Base-by-base conservation (phyloP, 2,113 vertebrate species). In the Epinephelus fuscoguttatus region DNA sequence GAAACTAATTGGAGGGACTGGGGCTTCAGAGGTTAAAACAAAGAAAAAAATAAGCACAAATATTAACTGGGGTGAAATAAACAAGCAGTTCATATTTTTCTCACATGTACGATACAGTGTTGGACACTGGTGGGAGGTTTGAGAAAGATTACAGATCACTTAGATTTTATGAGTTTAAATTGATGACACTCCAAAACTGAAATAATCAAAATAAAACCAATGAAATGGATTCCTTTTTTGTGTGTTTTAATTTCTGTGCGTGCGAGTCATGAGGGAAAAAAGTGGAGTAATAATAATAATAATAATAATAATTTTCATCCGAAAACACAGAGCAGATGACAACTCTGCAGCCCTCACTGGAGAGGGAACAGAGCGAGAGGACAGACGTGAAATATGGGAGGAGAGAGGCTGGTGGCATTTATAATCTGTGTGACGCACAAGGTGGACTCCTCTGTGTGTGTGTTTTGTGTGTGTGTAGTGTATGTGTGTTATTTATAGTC, bases 401-500 rank as follows among this genome's bases (percentile, higher is more conserved):
- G 30, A 64, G 66, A 64, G 30, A 71, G 13, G 61, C 56, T 56
- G 72, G n/a, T 75, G 82, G 77, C 71, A 70, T 82, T 78, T 78
- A 59, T 64, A 64, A 85, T 73, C 55, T 0, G 14, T 50, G 78
- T 83, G 84, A 89, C 70, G 75, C 79, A 83, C 73, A 57, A 77
- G 66, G 79, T 75, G 82, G 66, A 80, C 79, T 72, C 70, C 55
- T 80, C 25, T 53, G 69, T 86, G 66, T 66, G 67, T 78, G 69
- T 57, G 47, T 68, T 53, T 63, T 86, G 66, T 66, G 67, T 78
- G 69, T 57, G 47, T 68, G 42, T 50, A 19, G 18, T 74, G 56
- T 76, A 37, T 49, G 71, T 62, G 33, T 57, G 47, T 68, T 87
- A 85, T 91, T 89, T 82, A 76, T 85, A 84, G 90, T 37, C 42